Base-by-base conservation (phyloP, 2,113 vertebrate genomes). In the Solea senegalensis region DNA sequence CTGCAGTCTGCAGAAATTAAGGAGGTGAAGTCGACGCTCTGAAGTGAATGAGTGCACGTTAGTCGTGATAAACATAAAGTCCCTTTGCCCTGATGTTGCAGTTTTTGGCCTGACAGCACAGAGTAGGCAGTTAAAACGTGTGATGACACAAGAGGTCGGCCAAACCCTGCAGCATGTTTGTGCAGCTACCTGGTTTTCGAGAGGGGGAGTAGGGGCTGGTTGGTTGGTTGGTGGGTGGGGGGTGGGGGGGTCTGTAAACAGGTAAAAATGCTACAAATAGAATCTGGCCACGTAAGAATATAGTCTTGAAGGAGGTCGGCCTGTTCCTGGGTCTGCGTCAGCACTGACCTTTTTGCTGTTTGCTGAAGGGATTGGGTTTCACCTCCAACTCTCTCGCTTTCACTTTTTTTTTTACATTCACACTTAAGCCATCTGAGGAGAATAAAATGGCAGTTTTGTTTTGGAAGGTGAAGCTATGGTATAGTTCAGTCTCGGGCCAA, bases 321-420 rank as follows among this genome's bases (percentile, higher is more conserved):
- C 82, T 79, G 82, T 69, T 76, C 88, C 76, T 65, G 15, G 52
- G 73, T 77, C 75, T 90, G 89, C 93, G 92, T 94, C 93, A 94
- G 92, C 88, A 85, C 88, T 92, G 92, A 93, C 89, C 91, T 91
- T 92, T 92, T 88, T 91, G 73, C 88, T 94, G 93, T 93, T 93
- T 94, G 85, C 88, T 89, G 14, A 94, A 91, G 84, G 90, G 90
- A 90, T 93, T 91, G 89, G 71, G 89, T 93, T 93, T 93, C 90
- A 88, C 53, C 80, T 83, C 81, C 15, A 82, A 66, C 79, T 78
- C 80, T 82, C 83, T 83, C 15, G 41, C 81, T 80, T 76, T 84
- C 54, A 69, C 64, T 52, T 9, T 68, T 80, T 80, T 75, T 73
- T 72, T 21, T 21, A 75, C 80, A 80, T 89, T 85, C 77, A 90